Evolutionary conservation across 2,797 vertebrate species (phyloP).

Genomic region (Cryptoblepharus egeriae): DNA sequence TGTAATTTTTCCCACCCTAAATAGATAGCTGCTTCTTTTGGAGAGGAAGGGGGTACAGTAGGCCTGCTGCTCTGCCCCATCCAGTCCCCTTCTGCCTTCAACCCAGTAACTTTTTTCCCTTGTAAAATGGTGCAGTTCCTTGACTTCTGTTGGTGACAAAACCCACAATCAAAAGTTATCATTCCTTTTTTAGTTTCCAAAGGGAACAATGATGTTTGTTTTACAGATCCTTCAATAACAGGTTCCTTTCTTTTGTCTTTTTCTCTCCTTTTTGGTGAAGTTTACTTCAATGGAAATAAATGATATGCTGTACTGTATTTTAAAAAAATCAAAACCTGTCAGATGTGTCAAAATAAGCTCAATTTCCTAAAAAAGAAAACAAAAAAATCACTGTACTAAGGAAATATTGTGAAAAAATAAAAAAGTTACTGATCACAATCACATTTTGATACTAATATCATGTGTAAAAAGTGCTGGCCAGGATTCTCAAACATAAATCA

Average conservation of each 20-base stretch:
- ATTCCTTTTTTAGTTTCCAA: conserved; percentile 51
- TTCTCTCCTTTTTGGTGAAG: conserved; percentile 55
- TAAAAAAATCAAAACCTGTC: conserved; percentile 57
- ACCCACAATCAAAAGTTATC: conserved; percentile 7
- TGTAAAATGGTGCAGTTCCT: conserved; percentile 41
- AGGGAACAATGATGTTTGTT: conserved; percentile 47
- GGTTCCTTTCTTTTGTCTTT: background rate
- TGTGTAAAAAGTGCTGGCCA: background rate
- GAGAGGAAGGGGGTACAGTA: background rate
- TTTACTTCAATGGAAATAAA: conserved; percentile 62
- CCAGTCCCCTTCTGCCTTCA: background rate
- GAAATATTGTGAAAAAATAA: conserved; percentile 71
- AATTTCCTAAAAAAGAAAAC: conserved; percentile 61
- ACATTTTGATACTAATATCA: background rate
- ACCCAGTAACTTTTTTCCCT: background rate
- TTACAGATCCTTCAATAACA: conserved; percentile 8
- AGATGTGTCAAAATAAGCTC: conserved; percentile 67
- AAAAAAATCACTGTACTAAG: conserved; percentile 64
- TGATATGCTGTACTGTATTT: conserved; percentile 68
- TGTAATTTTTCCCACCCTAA: background rate
- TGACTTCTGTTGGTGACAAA: conserved; percentile 46
- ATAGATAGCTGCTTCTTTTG: background rate
- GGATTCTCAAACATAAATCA: no score
- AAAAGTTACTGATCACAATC: conserved; percentile 26
- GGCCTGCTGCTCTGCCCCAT: no score